Percentiles rank a stretch among this genome's conserved stretches.
phyloP scores from a whole-genome alignment of 2,888 invertebrate genomes.

The Amblyjoppa fuscipennis region DNA sequence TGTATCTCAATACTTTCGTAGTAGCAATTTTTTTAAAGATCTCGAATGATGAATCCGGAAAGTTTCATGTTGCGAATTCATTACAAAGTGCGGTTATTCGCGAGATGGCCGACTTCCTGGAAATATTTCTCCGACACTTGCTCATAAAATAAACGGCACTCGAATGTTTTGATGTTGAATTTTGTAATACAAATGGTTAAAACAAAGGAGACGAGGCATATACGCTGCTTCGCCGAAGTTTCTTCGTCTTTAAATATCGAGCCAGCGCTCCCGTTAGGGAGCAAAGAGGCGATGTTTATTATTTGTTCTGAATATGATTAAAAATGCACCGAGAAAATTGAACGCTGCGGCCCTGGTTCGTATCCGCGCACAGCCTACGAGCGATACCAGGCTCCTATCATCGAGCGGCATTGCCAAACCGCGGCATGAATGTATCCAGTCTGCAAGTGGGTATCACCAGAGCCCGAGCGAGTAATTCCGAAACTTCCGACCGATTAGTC shows the following conservation, averaged over 20 bases:
- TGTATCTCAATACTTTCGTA: no score
- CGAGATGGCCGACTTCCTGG: no score
- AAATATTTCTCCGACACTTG: no score
- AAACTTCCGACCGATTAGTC: neutral
- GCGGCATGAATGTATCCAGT: conserved; percentile 23
- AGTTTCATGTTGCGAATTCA: no score
- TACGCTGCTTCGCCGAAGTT: neutral
- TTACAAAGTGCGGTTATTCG: no score
- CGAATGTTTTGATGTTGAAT: no score
- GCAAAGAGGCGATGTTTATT: conserved; percentile 48
- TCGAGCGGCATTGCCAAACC: conserved; percentile 35
- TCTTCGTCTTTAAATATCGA: neutral
- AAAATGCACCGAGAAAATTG: conserved; percentile 40
- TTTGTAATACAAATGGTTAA: no score
- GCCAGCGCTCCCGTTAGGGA: neutral
- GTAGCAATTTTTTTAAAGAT: no score
- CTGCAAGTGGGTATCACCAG: conserved; percentile 4
- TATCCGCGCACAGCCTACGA: conserved; percentile 52
- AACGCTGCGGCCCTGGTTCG: conserved; percentile 63
- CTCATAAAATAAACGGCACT: no score
- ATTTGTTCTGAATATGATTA: conserved; percentile 46
- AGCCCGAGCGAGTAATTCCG: neutral
- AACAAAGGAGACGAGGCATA: no score
- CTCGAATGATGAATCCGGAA: no score
- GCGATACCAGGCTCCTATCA: conserved; percentile 7